Conservation (phyloP, 2,888 invertebrate species). For the Agrotis segetum region DNA sequence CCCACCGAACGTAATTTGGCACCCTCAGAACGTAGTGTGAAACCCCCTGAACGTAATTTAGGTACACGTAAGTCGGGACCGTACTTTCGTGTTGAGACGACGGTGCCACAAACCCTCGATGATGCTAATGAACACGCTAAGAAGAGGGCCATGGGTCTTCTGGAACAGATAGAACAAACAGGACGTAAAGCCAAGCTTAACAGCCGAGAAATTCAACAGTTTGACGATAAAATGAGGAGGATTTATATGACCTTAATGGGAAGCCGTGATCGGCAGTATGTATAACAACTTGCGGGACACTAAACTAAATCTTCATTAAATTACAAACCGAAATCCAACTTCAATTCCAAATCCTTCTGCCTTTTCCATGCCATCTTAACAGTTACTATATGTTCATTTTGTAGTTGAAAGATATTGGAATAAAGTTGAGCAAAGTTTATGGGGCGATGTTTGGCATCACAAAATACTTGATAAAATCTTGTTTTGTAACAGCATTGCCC, state of each 20-base stretch:
- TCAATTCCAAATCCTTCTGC: not conserved
- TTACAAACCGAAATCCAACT: not conserved
- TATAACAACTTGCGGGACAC: not conserved
- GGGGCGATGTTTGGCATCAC: too few species aligned
- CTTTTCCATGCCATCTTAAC: too few species aligned
- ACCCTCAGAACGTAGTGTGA: not conserved
- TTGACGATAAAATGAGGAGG: not conserved
- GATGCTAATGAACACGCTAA: not conserved
- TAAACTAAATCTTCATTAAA: not conserved
- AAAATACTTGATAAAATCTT: not conserved
- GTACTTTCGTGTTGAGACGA: not conserved
- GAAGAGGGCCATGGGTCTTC: not conserved
- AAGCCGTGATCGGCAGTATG: not conserved
- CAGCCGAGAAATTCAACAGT: not conserved
- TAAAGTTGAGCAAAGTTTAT: too few species aligned
- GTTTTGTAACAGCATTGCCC: not conserved
- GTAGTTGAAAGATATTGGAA: too few species aligned
- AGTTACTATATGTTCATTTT: too few species aligned
- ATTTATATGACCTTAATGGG: not conserved
- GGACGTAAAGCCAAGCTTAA: not conserved
- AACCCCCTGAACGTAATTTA: not conserved
- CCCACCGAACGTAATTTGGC: not conserved
- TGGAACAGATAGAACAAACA: constrained; percentile 4
- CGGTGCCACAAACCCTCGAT: not conserved
- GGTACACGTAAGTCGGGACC: not conserved